phyloP scores from a whole-genome alignment of 2,797 vertebrate species.

The Gymnocypris eckloni region DNA sequence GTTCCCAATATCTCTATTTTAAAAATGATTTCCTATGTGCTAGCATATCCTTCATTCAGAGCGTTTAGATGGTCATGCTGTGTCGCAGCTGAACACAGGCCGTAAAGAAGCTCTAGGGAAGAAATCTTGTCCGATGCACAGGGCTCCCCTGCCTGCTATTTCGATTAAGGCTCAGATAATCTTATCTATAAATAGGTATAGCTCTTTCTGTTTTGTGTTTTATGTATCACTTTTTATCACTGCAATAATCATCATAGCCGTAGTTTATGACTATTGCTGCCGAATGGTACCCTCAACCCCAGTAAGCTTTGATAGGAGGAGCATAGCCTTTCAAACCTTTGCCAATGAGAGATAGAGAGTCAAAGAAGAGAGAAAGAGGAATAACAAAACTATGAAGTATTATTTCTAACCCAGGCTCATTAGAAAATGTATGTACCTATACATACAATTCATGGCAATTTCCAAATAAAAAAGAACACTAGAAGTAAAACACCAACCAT shows the following conservation, averaged over 20 bases:
- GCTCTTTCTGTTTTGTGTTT: slow-evolving; percentile 78
- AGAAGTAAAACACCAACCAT: background rate
- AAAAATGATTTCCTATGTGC: background rate
- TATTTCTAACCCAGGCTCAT: background rate
- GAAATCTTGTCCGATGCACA: slow-evolving; percentile 65
- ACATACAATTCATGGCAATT: background rate
- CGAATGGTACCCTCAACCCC: slow-evolving; percentile 71
- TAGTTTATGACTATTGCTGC: slow-evolving; percentile 75
- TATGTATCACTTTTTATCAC: slow-evolving; percentile 81
- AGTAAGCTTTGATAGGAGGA: slow-evolving; percentile 70
- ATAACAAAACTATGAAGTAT: background rate
- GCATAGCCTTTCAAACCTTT: slow-evolving; percentile 67
- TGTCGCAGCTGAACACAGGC: slow-evolving; percentile 64
- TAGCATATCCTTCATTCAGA: background rate
- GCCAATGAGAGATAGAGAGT: slow-evolving; percentile 60
- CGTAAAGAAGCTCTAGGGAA: slow-evolving; percentile 67
- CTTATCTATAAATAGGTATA: slow-evolving; percentile 79
- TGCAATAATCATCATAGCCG: slow-evolving; percentile 75
- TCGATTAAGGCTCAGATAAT: slow-evolving; percentile 80
- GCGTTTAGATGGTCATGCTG: slow-evolving; percentile 10
- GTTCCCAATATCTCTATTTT: background rate
- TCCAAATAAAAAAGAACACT: background rate
- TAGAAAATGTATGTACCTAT: background rate
- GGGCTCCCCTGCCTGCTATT: slow-evolving; percentile 50
- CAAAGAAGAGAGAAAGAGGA: background rate